Evolutionary conservation across 2,113 vertebrate genomes (phyloP).

Genomic region (Eurypyga helias): DNA sequence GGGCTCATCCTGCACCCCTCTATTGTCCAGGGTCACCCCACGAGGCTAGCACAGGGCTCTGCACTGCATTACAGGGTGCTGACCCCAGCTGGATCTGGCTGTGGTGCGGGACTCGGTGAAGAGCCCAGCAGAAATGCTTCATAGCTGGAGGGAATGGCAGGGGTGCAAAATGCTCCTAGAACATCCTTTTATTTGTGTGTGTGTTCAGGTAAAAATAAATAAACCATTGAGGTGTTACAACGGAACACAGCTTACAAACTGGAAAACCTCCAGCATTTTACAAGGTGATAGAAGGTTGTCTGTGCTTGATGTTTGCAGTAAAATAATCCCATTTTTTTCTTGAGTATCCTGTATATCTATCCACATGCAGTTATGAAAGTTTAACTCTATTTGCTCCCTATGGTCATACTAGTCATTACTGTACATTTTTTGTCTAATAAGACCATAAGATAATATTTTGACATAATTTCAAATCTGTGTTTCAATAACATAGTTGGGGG

Average conservation of each 20-base stretch:
- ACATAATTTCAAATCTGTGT: neutral
- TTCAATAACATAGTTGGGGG: neutral
- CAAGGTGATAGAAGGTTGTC: neutral
- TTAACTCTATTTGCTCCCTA: neutral
- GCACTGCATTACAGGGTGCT: rapidly evolving
- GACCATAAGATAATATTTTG: neutral
- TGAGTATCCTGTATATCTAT: neutral
- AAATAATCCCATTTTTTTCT: neutral
- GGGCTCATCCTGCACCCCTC: neutral
- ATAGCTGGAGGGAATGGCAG: neutral
- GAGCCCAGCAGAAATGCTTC: neutral
- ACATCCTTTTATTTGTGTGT: neutral
- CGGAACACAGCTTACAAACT: neutral
- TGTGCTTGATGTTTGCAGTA: neutral
- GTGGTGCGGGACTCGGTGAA: rapidly evolving
- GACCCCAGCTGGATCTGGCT: neutral
- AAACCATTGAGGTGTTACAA: neutral
- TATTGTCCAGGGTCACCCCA: neutral
- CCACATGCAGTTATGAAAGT: neutral
- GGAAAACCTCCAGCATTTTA: neutral
- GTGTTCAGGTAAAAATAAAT: neutral
- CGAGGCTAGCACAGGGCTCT: rapidly evolving
- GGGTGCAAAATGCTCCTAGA: neutral
- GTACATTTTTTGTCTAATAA: neutral
- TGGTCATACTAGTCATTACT: neutral